Percentiles rank a stretch among this genome's conserved stretches.
These are phyloP conservation scores for Corythornis vintsioides DNA, from an alignment of 2,113 vertebrate genomes.

Conservation along the genomic window DNA sequence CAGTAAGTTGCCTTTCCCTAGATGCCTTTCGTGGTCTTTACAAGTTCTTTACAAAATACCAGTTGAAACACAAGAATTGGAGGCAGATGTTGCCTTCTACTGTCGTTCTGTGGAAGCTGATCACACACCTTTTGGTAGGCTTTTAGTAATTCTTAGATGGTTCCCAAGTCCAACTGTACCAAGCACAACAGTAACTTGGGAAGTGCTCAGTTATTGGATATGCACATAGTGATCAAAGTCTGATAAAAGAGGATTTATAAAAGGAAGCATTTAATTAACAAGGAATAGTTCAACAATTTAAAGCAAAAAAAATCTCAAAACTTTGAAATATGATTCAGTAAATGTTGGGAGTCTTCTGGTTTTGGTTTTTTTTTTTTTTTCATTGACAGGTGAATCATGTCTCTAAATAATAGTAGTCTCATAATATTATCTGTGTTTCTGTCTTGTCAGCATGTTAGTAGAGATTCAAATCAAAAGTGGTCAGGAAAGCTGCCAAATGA, in stretches of 20 bases:
- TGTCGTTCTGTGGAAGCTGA: not conserved
- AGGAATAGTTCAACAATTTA: not conserved
- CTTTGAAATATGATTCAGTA: not conserved
- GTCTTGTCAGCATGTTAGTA: not conserved
- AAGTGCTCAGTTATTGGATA: not conserved
- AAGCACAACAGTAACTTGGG: not conserved
- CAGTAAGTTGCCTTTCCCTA: not conserved
- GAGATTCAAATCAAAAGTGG: conserved; percentile 30
- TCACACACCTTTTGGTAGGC: not conserved
- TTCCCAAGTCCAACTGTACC: not conserved
- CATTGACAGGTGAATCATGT: not conserved
- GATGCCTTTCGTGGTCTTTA: not conserved
- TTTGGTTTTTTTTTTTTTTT: not conserved
- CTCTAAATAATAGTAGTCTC: not conserved
- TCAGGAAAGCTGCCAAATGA: conserved; percentile 45
- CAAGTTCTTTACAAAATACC: not conserved
- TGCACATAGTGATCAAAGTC: not conserved
- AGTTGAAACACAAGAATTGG: not conserved
- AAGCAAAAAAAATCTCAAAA: not conserved
- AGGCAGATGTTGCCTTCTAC: not conserved
- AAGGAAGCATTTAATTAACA: not conserved
- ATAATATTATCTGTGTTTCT: conserved; percentile 16
- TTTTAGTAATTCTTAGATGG: not conserved
- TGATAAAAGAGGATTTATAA: not conserved
- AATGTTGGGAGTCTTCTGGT: not conserved